phyloP scores from a whole-genome alignment of 2,888 invertebrate genomes.

The Drosophila planitibia region DNA sequence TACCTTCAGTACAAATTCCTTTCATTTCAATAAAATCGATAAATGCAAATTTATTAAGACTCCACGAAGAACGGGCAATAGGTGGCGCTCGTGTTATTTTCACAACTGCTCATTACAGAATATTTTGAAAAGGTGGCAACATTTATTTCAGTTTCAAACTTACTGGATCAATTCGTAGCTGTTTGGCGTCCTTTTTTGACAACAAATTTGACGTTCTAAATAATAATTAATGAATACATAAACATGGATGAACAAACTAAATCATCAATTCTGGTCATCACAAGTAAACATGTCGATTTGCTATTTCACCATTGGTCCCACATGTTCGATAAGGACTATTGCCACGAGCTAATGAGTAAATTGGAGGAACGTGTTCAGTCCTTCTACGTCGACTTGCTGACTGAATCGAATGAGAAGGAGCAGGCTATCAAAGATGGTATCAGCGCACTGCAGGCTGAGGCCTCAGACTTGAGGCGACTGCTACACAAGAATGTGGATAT shows the following conservation, averaged over 20 bases:
- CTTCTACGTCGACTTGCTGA: conserved; percentile 88
- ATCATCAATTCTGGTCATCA: conserved; percentile 67
- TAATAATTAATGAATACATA: not conserved
- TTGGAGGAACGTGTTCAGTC: conserved; percentile 85
- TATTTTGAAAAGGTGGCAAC: not conserved
- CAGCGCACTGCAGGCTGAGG: conserved; percentile 79
- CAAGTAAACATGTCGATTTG: conserved; percentile 66
- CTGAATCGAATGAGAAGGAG: conserved; percentile 86
- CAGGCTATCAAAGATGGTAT: conserved; percentile 88
- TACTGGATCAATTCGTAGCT: not conserved
- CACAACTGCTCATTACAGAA: not conserved
- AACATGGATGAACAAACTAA: conserved; percentile 45
- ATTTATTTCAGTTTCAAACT: not conserved
- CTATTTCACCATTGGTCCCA: conserved; percentile 78
- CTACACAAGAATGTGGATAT: conserved; percentile 72
- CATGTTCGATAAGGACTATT: conserved; percentile 78
- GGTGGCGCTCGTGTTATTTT: not conserved
- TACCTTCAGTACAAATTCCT: not conserved
- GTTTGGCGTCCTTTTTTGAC: not conserved
- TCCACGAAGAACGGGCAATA: not conserved
- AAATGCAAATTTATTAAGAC: not conserved
- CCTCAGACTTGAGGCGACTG: conserved; percentile 75
- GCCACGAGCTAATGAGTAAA: conserved; percentile 73
- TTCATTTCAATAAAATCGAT: not conserved
- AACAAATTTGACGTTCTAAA: not conserved